Conservation (phyloP, 2,113 vertebrate genomes). For the Dolichallabes microphthalmus region DNA sequence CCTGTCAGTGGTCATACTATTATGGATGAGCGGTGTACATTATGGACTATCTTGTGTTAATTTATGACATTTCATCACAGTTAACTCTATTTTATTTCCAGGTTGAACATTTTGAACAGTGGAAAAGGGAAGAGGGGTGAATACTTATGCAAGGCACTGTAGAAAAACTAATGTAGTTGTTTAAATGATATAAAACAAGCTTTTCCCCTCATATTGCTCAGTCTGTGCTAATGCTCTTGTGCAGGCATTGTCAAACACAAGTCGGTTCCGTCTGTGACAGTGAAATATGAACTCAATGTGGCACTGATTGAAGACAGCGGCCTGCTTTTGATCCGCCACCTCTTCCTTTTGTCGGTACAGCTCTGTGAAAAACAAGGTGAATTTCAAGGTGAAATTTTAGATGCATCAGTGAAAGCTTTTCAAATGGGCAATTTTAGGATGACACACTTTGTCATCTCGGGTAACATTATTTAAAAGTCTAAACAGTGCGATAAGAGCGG, state of each 20-base stretch:
- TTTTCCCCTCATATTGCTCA: constrained; percentile 10
- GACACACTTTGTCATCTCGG: constrained; percentile 18
- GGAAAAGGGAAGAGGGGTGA: not conserved
- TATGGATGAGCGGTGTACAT: not conserved
- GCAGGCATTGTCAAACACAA: constrained; percentile 25
- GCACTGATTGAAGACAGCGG: constrained; percentile 34
- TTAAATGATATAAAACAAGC: not conserved
- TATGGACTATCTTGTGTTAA: not conserved
- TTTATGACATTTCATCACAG: not conserved
- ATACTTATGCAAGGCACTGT: not conserved
- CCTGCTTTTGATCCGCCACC: constrained; percentile 28
- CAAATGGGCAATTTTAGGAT: constrained; percentile 20
- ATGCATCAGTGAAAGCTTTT: constrained; percentile 18
- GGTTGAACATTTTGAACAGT: not conserved
- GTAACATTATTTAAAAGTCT: constrained; percentile 40
- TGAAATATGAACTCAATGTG: constrained; percentile 36
- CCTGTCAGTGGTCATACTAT: no score
- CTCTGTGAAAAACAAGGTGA: constrained; percentile 3
- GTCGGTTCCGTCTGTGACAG: constrained; percentile 38
- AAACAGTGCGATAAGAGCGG: not conserved
- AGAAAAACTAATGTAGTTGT: not conserved
- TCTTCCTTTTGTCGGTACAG: constrained; percentile 31
- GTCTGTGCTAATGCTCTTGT: constrained; percentile 12
- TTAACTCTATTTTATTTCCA: not conserved
- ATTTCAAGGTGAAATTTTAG: constrained; percentile 40